Percentiles rank a stretch among this genome's conserved stretches.
These are phyloP conservation scores for human DNA, from an alignment of 2,113 vertebrate species.

Conservation along the genomic window GRCh38 chr4:23698001-23698500, in stretches of 20 bases:
- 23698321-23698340: slow-evolving; percentile 64
- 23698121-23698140: slow-evolving; percentile 72
- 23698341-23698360: slow-evolving; percentile 51
- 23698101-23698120: slow-evolving; percentile 65
- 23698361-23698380: slow-evolving; percentile 30
- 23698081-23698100: slow-evolving; percentile 60
- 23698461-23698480: background rate
- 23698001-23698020: slow-evolving; percentile 54
- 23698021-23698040: slow-evolving; percentile 53
- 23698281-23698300: slow-evolving; percentile 75
- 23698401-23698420: slow-evolving; percentile 11
- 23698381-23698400: background rate
- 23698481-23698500: background rate
- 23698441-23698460: background rate
- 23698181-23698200: slow-evolving; percentile 73
- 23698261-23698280: slow-evolving; percentile 70
- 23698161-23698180: slow-evolving; percentile 60
- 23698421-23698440: background rate
- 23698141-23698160: slow-evolving; percentile 58
- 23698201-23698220: slow-evolving; percentile 70
- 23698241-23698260: slow-evolving; percentile 69
- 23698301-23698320: slow-evolving; percentile 46
- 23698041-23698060: slow-evolving; percentile 49
- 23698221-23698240: slow-evolving; percentile 71
- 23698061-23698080: slow-evolving; percentile 30